These are phyloP conservation scores for Polylopha cassiicola DNA, from an alignment of 2,888 invertebrate genomes.

Conservation along the genomic window DNA sequence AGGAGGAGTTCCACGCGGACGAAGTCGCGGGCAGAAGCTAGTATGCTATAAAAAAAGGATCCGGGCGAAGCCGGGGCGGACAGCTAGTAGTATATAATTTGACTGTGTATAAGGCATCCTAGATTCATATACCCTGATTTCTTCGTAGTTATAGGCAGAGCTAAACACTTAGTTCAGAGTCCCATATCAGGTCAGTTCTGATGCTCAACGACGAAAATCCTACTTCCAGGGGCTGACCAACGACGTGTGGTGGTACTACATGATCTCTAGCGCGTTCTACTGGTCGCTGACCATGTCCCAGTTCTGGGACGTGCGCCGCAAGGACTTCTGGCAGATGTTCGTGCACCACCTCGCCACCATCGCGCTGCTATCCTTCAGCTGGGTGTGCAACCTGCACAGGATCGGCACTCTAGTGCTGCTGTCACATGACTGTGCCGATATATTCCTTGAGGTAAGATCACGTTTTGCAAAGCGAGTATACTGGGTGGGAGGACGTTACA, in stretches of 20 bases:
- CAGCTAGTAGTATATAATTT: too few relatives aligned
- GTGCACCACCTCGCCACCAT: conserved; percentile 97
- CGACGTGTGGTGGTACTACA: conserved; percentile 98
- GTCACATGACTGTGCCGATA: conserved; percentile 93
- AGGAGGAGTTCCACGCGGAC: too few relatives aligned
- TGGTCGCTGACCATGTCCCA: conserved; percentile 95
- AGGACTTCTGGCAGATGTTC: conserved; percentile 99
- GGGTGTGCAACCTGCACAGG: conserved; percentile 95
- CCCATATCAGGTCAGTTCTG: too few relatives aligned
- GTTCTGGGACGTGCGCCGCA: conserved; percentile 94
- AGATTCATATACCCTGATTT: too few relatives aligned
- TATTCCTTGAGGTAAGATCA: conserved; percentile 85
- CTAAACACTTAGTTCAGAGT: too few relatives aligned
- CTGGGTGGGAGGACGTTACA: too few relatives aligned
- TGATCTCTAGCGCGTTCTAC: conserved; percentile 95
- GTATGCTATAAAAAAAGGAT: too few relatives aligned
- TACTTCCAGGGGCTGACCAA: conserved; percentile 82
- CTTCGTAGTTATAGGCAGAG: too few relatives aligned
- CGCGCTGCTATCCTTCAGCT: conserved; percentile 92
- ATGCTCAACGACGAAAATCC: too few relatives aligned
- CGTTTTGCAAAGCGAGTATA: conserved; percentile 1
- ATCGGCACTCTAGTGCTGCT: conserved; percentile 93
- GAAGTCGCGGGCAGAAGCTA: too few relatives aligned
- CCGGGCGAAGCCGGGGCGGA: too few relatives aligned
- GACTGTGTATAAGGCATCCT: too few relatives aligned